phyloP scores from a whole-genome alignment of 2,797 vertebrate genomes.

The Galagoides demidoff region DNA sequence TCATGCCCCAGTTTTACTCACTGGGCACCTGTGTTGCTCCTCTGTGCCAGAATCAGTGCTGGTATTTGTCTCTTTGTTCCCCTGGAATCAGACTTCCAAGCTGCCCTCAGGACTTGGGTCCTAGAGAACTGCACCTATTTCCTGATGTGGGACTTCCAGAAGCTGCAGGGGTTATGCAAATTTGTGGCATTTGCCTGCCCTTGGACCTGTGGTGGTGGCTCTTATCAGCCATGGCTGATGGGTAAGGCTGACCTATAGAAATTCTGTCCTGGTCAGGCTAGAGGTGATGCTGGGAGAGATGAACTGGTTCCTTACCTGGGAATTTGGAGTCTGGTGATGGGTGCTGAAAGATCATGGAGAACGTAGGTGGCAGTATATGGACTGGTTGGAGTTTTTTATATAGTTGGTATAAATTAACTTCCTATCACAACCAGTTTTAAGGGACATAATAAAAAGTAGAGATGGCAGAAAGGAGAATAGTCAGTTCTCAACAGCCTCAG shows the following conservation, averaged over 20 bases:
- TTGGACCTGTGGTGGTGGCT: fast-evolving
- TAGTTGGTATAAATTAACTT: neutral
- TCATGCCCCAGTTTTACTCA: conserved; percentile 17
- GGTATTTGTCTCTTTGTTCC: neutral
- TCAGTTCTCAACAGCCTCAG: neutral
- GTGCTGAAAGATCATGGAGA: neutral
- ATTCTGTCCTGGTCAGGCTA: neutral
- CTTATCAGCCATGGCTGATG: neutral
- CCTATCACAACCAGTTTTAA: neutral
- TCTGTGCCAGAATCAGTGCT: neutral
- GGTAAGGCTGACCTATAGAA: neutral
- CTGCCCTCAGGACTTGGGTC: neutral
- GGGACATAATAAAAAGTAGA: neutral
- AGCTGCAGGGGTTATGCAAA: neutral
- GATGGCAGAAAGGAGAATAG: neutral
- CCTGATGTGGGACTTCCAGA: neutral
- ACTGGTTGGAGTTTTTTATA: neutral
- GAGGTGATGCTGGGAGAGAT: neutral
- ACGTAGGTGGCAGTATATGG: neutral
- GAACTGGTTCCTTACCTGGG: neutral
- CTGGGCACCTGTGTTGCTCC: neutral
- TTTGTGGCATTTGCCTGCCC: neutral
- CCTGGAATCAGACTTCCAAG: neutral
- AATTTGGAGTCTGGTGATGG: neutral
- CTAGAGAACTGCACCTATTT: neutral